These are phyloP conservation scores for Cybosia mesomella DNA, from an alignment of 2,888 invertebrate genomes.

Conservation along the genomic window DNA sequence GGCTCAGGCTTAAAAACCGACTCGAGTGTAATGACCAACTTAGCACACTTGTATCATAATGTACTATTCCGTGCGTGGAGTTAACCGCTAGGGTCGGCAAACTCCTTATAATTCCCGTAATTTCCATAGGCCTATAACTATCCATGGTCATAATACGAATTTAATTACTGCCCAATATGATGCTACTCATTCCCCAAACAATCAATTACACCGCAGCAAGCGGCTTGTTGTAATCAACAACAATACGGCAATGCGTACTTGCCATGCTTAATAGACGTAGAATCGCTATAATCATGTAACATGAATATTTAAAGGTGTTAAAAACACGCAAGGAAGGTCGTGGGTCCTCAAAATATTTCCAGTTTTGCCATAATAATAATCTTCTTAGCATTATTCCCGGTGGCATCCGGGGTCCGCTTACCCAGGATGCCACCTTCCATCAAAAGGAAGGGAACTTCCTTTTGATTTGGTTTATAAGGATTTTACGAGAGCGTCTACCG, in stretches of 20 bases:
- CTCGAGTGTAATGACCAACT: too few species aligned
- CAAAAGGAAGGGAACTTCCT: too few species aligned
- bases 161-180: conserved; percentile 11
- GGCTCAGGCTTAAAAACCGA: too few species aligned
- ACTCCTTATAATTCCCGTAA: conserved; percentile 8
- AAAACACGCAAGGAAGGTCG: conserved; percentile 30
- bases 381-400: too few species aligned
- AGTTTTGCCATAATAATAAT: background rate
- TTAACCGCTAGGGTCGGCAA: background rate
- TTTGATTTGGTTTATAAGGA: too few species aligned
- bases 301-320: conserved; percentile 26
- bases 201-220: conserved; percentile 13
- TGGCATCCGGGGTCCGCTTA: too few species aligned
- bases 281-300: conserved; percentile 33
- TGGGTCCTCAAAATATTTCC: conserved; percentile 34
- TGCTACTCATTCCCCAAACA: conserved; percentile 14
- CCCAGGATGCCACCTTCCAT: too few species aligned
- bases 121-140: conserved; percentile 6
- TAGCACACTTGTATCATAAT: too few species aligned
- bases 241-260: conserved; percentile 1
- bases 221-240: conserved; percentile 7
- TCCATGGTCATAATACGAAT: conserved; percentile 10
- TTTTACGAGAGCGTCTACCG: too few species aligned
- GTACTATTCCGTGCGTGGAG: background rate
- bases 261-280: conserved; percentile 27